phyloP scores from a whole-genome alignment of 2,113 vertebrate genomes.

The Urocolius indicus region DNA sequence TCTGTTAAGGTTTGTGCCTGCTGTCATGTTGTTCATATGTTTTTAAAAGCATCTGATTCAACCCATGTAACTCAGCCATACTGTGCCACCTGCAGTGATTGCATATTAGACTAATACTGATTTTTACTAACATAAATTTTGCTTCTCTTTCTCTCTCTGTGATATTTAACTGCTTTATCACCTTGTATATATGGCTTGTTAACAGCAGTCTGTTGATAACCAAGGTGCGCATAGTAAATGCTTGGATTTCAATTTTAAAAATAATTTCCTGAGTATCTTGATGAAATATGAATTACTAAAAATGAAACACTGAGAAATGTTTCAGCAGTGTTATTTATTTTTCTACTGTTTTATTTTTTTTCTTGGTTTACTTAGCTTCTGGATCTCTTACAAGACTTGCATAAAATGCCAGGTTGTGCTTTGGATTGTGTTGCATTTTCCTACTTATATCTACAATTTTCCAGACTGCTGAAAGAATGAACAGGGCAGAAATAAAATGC shows the following conservation, averaged over 20 bases:
- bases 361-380: neutral
- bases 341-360: neutral
- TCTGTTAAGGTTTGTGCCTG: neutral
- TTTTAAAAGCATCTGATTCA: neutral
- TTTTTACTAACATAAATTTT: neutral
- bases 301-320: neutral
- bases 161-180: neutral
- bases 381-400: neutral
- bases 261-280: neutral
- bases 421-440: neutral
- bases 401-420: neutral
- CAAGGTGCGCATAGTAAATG: neutral
- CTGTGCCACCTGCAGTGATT: neutral
- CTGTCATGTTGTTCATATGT: neutral
- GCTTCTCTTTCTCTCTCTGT: neutral
- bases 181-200: neutral
- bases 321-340: neutral
- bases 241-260: neutral
- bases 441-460: neutral
- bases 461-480: slow-evolving; percentile 16
- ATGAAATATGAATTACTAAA: neutral
- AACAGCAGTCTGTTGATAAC: neutral
- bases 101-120: neutral
- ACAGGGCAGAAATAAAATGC: slow-evolving; percentile 48
- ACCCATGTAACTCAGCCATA: neutral